Conservation (phyloP, 2,888 invertebrate genomes). For the Tetrapedia diversipes region DNA sequence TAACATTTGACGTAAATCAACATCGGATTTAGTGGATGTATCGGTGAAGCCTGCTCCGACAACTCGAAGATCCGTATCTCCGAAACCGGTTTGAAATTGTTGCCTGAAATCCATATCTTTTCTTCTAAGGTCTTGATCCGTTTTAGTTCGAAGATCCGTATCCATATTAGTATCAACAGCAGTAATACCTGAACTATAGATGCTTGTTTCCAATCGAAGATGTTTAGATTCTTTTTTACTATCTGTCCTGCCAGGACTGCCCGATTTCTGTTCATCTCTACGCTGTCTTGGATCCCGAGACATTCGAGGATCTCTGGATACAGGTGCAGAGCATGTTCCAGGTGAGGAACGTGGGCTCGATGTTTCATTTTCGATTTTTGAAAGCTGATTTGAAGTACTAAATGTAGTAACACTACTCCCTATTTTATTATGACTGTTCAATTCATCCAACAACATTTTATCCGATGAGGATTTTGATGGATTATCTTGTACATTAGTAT, state of each 20-base stretch:
- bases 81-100: conserved; percentile 83
- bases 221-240: conserved; percentile 72
- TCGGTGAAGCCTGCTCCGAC: conserved; percentile 75
- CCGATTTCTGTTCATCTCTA: conserved; percentile 73
- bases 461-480: conserved; percentile 50
- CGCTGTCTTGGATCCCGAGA: conserved; percentile 79
- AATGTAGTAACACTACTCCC: conserved; percentile 12
- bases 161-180: conserved; percentile 78
- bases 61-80: conserved; percentile 87
- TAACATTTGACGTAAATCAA: conserved; percentile 88
- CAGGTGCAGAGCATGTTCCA: conserved; percentile 56
- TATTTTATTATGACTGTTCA: conserved; percentile 31
- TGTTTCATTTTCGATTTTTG: conserved; percentile 69
- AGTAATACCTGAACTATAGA: conserved; percentile 81
- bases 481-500: conserved; percentile 35
- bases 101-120: conserved; percentile 84
- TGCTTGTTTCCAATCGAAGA: conserved; percentile 78
- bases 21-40: conserved; percentile 84
- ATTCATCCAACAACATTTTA: conserved; percentile 34
- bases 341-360: conserved; percentile 75
- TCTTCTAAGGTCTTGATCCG: conserved; percentile 79
- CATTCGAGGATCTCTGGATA: conserved; percentile 80
- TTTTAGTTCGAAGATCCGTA: conserved; percentile 78
- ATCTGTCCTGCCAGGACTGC: conserved; percentile 70
- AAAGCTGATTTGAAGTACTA: conserved; percentile 37